Evolutionary conservation across 2,113 vertebrate genomes (phyloP).

Genomic region (Lophura nycthemera): DNA sequence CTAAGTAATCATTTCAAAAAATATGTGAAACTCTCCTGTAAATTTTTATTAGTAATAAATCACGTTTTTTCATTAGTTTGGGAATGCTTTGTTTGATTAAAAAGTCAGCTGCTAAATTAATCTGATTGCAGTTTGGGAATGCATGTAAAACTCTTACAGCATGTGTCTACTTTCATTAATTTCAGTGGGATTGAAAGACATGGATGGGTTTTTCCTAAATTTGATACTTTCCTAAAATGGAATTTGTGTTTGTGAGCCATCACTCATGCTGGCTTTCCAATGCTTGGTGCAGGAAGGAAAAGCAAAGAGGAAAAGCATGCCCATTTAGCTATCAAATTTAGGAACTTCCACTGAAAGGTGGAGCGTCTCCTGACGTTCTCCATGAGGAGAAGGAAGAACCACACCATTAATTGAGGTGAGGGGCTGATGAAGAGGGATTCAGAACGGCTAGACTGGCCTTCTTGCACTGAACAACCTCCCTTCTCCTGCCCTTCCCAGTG

Average conservation of each 20-base stretch:
- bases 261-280: background rate
- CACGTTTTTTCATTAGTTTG: background rate
- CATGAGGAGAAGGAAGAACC: background rate
- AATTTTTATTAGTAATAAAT: background rate
- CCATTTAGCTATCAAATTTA: background rate
- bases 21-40: background rate
- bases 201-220: background rate
- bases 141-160: background rate
- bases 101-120: background rate
- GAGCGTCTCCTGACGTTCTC: background rate
- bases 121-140: background rate
- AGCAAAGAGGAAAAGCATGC: background rate
- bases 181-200: background rate
- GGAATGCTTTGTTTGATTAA: background rate
- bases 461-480: background rate
- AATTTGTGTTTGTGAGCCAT: background rate
- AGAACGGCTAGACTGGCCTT: background rate
- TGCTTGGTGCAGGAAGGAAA: background rate
- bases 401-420: background rate
- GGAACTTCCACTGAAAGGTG: background rate
- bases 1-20: background rate
- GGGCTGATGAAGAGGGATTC: background rate
- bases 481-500: background rate
- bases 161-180: background rate
- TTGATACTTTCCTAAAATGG: background rate